Conservation (phyloP, 2,888 invertebrate species). For the Torymus tubicola region DNA sequence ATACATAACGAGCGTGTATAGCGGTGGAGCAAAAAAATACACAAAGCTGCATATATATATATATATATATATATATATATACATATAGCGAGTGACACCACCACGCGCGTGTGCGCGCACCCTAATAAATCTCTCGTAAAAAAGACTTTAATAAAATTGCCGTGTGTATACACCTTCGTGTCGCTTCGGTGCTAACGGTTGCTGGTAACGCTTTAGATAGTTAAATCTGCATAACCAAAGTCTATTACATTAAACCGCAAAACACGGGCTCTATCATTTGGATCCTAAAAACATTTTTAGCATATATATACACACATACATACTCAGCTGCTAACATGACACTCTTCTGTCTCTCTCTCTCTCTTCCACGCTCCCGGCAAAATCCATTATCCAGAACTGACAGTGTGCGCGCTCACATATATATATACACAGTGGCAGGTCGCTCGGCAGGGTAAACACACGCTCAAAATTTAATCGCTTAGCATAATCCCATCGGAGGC, state of each 20-base stretch:
- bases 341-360: background rate
- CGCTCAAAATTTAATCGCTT: constrained; percentile 41
- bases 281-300: constrained; percentile 32
- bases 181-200: too few species aligned
- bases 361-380: background rate
- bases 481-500: constrained; percentile 32
- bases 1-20: too few species aligned
- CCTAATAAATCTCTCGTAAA: too few species aligned
- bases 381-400: constrained; percentile 46
- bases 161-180: too few species aligned
- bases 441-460: constrained; percentile 25
- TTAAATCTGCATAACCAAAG: constrained; percentile 31
- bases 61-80: constrained; percentile 1
- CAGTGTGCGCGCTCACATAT: constrained; percentile 4
- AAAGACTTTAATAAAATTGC: too few species aligned
- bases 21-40: too few species aligned
- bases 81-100: too few species aligned
- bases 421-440: background rate
- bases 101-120: too few species aligned
- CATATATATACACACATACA: background rate
- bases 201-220: background rate
- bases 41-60: background rate
- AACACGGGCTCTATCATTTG: constrained; percentile 20
- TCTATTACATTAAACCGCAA: constrained; percentile 35
- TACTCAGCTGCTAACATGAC: too few species aligned